Evolutionary conservation across 2,888 invertebrate genomes (phyloP).

Genomic region (Eupithecia insigniata): DNA sequence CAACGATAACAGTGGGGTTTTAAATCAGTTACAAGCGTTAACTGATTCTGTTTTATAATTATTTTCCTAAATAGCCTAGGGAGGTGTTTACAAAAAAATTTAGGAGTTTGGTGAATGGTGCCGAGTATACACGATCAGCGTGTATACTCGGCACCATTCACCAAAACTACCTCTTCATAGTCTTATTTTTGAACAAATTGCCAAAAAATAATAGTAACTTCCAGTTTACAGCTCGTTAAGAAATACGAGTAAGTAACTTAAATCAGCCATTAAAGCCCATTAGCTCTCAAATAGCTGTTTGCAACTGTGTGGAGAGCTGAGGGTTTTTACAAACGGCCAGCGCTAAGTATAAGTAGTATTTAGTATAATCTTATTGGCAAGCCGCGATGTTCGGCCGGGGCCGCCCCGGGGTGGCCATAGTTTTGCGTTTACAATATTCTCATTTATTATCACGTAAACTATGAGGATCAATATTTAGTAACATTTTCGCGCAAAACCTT

Average conservation of each 20-base stretch:
- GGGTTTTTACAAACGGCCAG: conserved; percentile 26
- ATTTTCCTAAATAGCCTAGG: not conserved
- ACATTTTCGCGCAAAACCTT: too few relatives aligned
- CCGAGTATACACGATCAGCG: too few relatives aligned
- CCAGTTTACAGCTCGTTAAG: conserved; percentile 1
- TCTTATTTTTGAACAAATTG: too few relatives aligned
- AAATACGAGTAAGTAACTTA: conserved; percentile 1
- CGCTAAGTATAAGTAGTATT: conserved; percentile 42
- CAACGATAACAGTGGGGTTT: too few relatives aligned
- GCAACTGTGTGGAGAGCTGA: conserved; percentile 10
- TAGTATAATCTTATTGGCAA: conserved; percentile 46
- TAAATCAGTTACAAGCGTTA: not conserved
- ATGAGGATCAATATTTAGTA: too few relatives aligned
- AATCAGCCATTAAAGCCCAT: not conserved
- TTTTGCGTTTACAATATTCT: not conserved
- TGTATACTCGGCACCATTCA: not conserved
- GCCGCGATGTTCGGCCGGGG: conserved; percentile 13
- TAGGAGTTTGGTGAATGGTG: too few relatives aligned
- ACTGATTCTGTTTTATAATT: not conserved
- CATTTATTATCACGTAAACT: not conserved
- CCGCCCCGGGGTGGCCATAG: conserved; percentile 33
- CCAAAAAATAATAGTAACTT: too few relatives aligned
- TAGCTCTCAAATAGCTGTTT: conserved; percentile 36
- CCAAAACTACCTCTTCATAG: too few relatives aligned
- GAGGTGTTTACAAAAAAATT: too few relatives aligned